Percentiles rank a stretch among this genome's conserved stretches.
These are phyloP conservation scores for Sebastes vulpes DNA, from an alignment of 2,797 vertebrate species.

Conservation along the genomic window DNA sequence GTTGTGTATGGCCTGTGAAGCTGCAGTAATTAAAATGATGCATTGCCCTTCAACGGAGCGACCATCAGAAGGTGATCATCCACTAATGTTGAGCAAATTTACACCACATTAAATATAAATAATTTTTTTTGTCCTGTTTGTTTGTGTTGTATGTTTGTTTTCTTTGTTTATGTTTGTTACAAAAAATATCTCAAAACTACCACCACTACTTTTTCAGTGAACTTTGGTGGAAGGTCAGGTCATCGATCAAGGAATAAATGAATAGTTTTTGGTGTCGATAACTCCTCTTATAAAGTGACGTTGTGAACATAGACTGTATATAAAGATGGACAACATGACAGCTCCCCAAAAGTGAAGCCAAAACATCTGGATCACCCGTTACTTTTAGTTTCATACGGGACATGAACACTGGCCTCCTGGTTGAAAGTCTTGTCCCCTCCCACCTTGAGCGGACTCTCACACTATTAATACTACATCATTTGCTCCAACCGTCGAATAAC, in stretches of 20 bases:
- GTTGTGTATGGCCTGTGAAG: not conserved
- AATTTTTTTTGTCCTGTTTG: not conserved
- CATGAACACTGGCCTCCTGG: too few species aligned
- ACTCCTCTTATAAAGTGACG: not conserved
- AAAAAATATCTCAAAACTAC: not conserved
- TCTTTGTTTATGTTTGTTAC: not conserved
- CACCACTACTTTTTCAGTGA: not conserved
- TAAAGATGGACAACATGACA: too few species aligned
- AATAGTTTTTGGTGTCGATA: not conserved
- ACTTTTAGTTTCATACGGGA: too few species aligned
- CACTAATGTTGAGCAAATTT: not conserved
- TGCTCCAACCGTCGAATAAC: too few species aligned
- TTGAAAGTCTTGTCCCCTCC: too few species aligned
- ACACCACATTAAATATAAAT: not conserved
- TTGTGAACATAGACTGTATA: not conserved
- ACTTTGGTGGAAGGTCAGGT: not conserved
- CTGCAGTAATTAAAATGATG: conserved; percentile 6
- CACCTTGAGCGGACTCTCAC: too few species aligned
- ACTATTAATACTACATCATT: too few species aligned
- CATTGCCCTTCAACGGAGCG: not conserved
- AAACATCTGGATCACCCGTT: too few species aligned
- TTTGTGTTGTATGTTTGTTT: not conserved
- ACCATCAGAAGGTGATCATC: not conserved
- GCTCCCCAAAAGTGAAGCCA: too few species aligned
- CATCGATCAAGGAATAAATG: not conserved